Evolutionary conservation across 2,797 vertebrate species (phyloP), one percentile per base, ranked within the genome.

Genomic region (Chloroceryle amazona): DNA sequence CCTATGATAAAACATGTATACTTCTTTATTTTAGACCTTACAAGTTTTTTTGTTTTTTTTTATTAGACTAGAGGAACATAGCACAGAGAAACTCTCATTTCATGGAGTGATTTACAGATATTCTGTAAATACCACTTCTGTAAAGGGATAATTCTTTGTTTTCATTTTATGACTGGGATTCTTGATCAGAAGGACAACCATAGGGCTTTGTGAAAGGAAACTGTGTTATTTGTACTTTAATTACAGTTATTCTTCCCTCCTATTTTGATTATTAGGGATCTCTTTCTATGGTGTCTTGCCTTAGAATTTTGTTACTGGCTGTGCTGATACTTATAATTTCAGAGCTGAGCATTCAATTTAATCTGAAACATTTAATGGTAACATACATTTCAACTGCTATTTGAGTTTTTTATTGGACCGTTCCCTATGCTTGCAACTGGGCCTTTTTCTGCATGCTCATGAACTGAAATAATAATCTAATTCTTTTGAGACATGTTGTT

Each of bases 361-460:
- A 22, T 81, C 54, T 92, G 86, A 95, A 92, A 66, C 47, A 33
- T 81, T 65, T 81, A 81, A 85, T 78, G 90, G 47, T 92, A 68
- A 65, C 66, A 28, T 61, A 79, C 35, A 87, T 71, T 70, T 55
- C 54, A 88, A 74, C 65, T 73, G 46, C 18, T 39, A 7, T 76
- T 72, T 79, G 58, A 73, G n/a, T 57, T 58, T 29, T 13, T 62
- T 71, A 46, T 81, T 65, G 41, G 13, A 62, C 25, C 22, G 55
- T 60, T 79, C 29, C 26, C 16, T 31, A 0, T 52, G 19, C 29
- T 61, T 85, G 23, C 60, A 85, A 28, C 35, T 71, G 11, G 33
- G 21, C 26, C 51, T 51, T 29, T 74, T 55, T 65, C 21, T 75
- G 20, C 9, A 55, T 13, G 9, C 9, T 62, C 31, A 52, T 47